A percentile compares a stretch with the other conserved stretches of the same genome.
These are phyloP conservation scores for Pollicipes pollicipes DNA, from an alignment of 1,140 invertebrate genomes.

Conservation along the genomic window DNA sequence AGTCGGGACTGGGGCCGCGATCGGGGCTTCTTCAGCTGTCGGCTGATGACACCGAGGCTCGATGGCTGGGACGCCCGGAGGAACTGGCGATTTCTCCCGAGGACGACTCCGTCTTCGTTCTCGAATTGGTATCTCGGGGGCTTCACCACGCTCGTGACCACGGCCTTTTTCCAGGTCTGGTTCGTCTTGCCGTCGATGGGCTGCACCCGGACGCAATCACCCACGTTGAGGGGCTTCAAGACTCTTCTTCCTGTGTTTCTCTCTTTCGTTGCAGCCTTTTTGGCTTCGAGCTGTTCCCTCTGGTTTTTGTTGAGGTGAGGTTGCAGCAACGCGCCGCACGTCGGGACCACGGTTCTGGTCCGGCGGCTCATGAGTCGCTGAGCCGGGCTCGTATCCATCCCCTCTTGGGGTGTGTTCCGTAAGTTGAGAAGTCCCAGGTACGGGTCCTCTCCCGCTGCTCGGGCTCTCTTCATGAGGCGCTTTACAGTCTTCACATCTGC, in stretches of 20 bases:
- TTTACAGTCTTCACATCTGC: too few species aligned
- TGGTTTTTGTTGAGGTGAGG: background rate
- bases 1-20: too few species aligned
- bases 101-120: too few species aligned
- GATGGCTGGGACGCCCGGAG: too few species aligned
- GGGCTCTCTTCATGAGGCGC: too few species aligned
- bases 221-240: background rate
- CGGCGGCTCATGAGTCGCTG: background rate
- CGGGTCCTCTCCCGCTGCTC: background rate
- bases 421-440: background rate
- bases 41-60: too few species aligned
- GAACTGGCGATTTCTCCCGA: too few species aligned
- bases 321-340: background rate
- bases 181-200: background rate
- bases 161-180: too few species aligned
- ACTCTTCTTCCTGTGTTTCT: background rate
- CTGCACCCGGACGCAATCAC: background rate
- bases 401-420: background rate
- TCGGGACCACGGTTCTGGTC: background rate
- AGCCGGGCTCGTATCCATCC: background rate
- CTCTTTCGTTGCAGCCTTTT: background rate
- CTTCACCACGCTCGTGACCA: too few species aligned
- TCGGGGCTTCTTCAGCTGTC: too few species aligned
- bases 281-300: background rate
- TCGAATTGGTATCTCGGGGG: too few species aligned